Percentiles rank a stretch among this genome's conserved stretches.
Evolutionary conservation across 2,888 invertebrate genomes (phyloP).

Genomic region (Hipparchia sbordonii): DNA sequence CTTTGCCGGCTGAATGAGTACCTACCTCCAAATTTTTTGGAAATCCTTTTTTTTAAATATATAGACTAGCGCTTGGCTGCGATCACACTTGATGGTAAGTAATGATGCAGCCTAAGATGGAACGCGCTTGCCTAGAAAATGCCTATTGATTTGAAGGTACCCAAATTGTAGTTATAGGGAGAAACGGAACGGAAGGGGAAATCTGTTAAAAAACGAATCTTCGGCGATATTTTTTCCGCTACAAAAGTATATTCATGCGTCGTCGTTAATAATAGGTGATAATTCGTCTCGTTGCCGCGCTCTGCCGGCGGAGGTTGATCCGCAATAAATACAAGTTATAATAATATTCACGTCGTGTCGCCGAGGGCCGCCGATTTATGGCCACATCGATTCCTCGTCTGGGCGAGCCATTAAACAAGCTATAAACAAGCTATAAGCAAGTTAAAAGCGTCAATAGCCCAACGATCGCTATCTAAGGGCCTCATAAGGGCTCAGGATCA

Average conservation of each 20-base stretch:
- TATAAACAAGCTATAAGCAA: neutral
- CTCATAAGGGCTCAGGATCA: too few species aligned
- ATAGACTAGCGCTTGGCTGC: too few species aligned
- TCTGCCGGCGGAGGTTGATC: conserved; percentile 51
- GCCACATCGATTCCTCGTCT: conserved; percentile 66
- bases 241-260: neutral
- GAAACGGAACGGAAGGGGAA: too few species aligned
- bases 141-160: too few species aligned
- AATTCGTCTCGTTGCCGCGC: conserved; percentile 15
- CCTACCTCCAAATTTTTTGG: too few species aligned
- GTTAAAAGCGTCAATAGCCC: neutral
- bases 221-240: neutral
- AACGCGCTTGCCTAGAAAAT: too few species aligned
- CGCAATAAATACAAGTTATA: conserved; percentile 69
- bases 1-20: too few species aligned
- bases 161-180: too few species aligned
- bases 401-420: conserved; percentile 45
- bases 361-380: conserved; percentile 68
- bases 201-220: neutral
- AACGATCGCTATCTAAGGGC: too few species aligned
- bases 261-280: conserved; percentile 2
- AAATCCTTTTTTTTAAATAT: too few species aligned
- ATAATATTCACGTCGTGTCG: conserved; percentile 72
- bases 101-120: too few species aligned
- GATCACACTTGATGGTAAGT: too few species aligned